These are phyloP conservation scores for Limulus polyphemus DNA, from an alignment of 2,888 invertebrate genomes.

Conservation along the genomic window DNA sequence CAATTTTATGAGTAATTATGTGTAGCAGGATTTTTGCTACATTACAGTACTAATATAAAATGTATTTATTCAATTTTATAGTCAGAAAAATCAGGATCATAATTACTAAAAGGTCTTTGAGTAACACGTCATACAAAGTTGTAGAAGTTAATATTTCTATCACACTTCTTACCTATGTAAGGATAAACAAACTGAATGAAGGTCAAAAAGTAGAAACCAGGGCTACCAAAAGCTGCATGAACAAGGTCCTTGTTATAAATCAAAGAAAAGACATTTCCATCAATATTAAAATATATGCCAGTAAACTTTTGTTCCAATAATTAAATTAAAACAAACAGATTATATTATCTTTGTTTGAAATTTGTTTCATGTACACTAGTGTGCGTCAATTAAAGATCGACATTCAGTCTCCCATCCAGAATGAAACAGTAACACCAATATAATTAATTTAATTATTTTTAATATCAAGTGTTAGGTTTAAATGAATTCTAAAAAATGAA, in stretches of 20 bases:
- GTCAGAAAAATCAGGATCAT: too few species aligned
- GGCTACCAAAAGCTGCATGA: constrained; percentile 63
- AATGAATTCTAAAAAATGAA: too few species aligned
- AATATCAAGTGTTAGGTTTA: too few species aligned
- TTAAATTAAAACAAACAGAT: constrained; percentile 3
- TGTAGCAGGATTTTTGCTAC: too few species aligned
- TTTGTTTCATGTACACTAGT: not conserved
- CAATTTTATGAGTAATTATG: too few species aligned
- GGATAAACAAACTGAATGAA: constrained; percentile 68
- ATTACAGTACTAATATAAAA: too few species aligned
- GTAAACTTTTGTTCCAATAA: not conserved
- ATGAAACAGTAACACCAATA: too few species aligned
- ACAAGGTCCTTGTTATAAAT: constrained; percentile 46
- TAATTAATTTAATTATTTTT: too few species aligned
- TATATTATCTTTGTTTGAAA: not conserved
- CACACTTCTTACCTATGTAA: constrained; percentile 52
- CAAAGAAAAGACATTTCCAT: constrained; percentile 3
- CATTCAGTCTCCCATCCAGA: too few species aligned
- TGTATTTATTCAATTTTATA: too few species aligned
- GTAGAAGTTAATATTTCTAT: not conserved
- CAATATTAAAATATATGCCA: constrained; percentile 3
- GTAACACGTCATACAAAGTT: not conserved
- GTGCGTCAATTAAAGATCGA: not conserved
- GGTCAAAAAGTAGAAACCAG: constrained; percentile 61
- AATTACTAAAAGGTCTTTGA: too few species aligned